Evolutionary conservation across 2,797 vertebrate genomes (phyloP), one percentile per base, ranked within the genome.

Genomic region (Danio aesculapii): DNA sequence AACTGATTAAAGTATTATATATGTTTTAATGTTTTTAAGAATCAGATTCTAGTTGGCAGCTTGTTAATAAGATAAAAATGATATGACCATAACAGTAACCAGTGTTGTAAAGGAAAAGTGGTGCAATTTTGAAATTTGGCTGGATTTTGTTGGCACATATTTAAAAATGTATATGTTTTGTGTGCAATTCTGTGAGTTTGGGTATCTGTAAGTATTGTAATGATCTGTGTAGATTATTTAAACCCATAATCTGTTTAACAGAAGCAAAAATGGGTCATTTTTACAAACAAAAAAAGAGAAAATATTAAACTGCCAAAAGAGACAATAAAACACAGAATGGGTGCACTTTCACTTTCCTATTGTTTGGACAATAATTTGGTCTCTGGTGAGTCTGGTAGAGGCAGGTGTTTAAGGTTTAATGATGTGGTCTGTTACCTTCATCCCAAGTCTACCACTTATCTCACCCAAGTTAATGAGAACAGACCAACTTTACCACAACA

Each of bases 401-500:
- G 71, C 67, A 79, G 70, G 58, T 81, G 76, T 74, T 85, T 77
- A 81, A 72, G 73, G 64, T 67, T 84, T 88, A 88, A 88, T 86
- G 83, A 88, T 85, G 87, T 85, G 85, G 78, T 84, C 82, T 81
- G 82, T 77, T 81, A 91, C 91, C 91, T 92, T 90, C 83, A 87
- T 92, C 90, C 90, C 91, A 88, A 14, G 85, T 86, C 84, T 83
- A 74, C 16, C 85, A 89, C 91, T 87, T 86, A 90, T 87, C 85
- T 84, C 61, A 77, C 43, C 62, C 69, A 69, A 63, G 66, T 72
- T 83, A 88, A 88, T 83, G 80, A 86, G 83, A 86, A 75, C 16
- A 58, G 62, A 81, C 76, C 70, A 81, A 66, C 85, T 68, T 82
- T 16, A 68, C 46, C 76, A 81, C 69, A 87, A 30, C 30, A 50